A percentile compares a stretch with the other conserved stretches of the same genome.
These are phyloP conservation scores for Bradynema listronoti DNA, from an alignment of 1,140 invertebrate species.

Conservation along the genomic window DNA sequence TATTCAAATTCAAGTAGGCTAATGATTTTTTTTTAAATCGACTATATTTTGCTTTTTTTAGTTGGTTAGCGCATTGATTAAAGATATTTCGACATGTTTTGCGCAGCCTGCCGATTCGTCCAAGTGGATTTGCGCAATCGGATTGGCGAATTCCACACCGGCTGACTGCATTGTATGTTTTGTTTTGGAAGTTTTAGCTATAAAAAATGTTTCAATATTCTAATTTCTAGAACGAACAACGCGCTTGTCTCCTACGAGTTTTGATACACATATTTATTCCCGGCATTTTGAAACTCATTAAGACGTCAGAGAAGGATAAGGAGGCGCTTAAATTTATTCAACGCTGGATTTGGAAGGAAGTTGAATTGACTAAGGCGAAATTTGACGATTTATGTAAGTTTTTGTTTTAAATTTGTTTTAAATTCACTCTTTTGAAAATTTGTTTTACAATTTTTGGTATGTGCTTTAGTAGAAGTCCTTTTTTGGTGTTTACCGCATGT, in stretches of 20 bases:
- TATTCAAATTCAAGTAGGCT: constrained; percentile 21
- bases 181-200: too few species aligned
- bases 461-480: too few species aligned
- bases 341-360: constrained; percentile 31
- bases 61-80: constrained; percentile 20
- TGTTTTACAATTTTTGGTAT: too few species aligned
- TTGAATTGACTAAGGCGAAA: constrained; percentile 30
- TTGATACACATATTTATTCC: constrained; percentile 23
- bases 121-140: constrained; percentile 25
- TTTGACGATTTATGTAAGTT: constrained; percentile 33
- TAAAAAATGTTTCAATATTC: background rate
- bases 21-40: background rate
- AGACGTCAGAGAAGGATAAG: background rate
- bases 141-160: constrained; percentile 26
- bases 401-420: too few species aligned
- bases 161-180: constrained; percentile 19
- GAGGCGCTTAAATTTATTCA: constrained; percentile 33
- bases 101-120: constrained; percentile 2
- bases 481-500: too few species aligned
- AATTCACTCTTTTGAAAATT: too few species aligned
- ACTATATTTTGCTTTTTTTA: constrained; percentile 17
- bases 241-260: constrained; percentile 23
- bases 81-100: constrained; percentile 28
- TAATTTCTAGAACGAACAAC: constrained; percentile 26
- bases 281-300: constrained; percentile 22